A percentile compares a stretch with the other conserved stretches of the same genome.
Conservation (phyloP, 2,888 invertebrate genomes). For the Augiades crinisus region DNA sequence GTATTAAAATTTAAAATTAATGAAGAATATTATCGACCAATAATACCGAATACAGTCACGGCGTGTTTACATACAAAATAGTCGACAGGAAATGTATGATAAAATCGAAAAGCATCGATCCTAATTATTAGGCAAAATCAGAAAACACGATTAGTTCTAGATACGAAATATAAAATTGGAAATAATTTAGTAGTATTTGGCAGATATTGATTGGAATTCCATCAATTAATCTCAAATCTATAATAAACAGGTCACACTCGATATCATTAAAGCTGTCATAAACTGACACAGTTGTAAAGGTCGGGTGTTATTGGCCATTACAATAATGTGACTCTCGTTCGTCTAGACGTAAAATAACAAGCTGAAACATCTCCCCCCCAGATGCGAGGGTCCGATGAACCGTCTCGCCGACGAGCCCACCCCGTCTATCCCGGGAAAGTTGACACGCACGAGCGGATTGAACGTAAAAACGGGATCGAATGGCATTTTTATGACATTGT, state of each 20-base stretch:
- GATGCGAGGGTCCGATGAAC: conserved; percentile 63
- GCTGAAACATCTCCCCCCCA: conserved; percentile 42
- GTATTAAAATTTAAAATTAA: neutral
- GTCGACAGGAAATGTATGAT: too few relatives aligned
- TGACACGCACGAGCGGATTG: neutral
- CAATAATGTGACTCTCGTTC: conserved; percentile 23
- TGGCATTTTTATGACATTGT: too few relatives aligned
- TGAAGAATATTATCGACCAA: neutral
- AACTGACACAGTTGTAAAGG: neutral
- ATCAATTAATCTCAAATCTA: too few relatives aligned
- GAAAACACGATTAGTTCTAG: too few relatives aligned
- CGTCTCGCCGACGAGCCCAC: conserved; percentile 50
- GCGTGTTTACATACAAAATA: too few relatives aligned
- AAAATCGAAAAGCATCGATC: too few relatives aligned
- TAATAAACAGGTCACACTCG: too few relatives aligned
- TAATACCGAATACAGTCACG: too few relatives aligned
- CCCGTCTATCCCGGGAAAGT: conserved; percentile 32
- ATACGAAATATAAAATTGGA: too few relatives aligned
- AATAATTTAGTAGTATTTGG: too few relatives aligned
- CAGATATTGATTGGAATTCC: too few relatives aligned
- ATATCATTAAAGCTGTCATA: neutral
- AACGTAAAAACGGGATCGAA: neutral
- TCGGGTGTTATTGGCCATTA: conserved; percentile 9
- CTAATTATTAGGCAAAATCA: too few relatives aligned
- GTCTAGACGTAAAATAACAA: conserved; percentile 61